Percentiles rank a stretch among this genome's conserved stretches.
Evolutionary conservation across 2,888 invertebrate species (phyloP).

Genomic region (Orthosia cruda): DNA sequence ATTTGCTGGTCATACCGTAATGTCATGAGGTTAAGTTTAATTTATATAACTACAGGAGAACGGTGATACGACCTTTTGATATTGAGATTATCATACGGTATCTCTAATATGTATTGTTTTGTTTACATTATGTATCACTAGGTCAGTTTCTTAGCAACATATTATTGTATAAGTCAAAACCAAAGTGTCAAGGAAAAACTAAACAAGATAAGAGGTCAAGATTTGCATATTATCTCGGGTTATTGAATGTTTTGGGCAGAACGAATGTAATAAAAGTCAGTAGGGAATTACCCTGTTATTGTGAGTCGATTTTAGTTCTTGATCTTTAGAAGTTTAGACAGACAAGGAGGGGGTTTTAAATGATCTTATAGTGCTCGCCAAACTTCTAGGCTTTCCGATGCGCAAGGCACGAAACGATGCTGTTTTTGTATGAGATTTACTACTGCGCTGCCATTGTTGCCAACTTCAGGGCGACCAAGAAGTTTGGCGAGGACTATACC

Average conservation of each 20-base stretch:
- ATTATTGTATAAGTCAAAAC: neutral
- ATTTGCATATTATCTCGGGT: neutral
- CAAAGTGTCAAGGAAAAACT: neutral
- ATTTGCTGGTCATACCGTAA: neutral
- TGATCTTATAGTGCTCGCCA: too few species aligned
- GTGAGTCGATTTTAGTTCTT: too few species aligned
- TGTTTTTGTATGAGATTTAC: too few species aligned
- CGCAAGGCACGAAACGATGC: too few species aligned
- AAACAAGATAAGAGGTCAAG: neutral
- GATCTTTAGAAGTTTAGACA: neutral
- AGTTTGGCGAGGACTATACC: too few species aligned
- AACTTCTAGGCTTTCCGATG: too few species aligned
- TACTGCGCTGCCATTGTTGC: too few species aligned
- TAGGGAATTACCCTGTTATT: neutral
- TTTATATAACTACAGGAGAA: neutral
- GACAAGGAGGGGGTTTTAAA: too few species aligned
- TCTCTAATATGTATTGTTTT: constrained; percentile 3
- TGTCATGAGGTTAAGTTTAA: constrained; percentile 35
- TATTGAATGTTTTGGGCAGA: neutral
- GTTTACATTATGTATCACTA: constrained; percentile 5
- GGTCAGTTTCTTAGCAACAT: neutral
- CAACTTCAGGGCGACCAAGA: too few species aligned
- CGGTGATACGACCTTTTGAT: neutral
- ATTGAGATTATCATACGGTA: neutral
- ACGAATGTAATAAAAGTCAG: neutral